These are phyloP conservation scores for Numenius phaeopus DNA, from an alignment of 2,797 vertebrate genomes.

Conservation along the genomic window DNA sequence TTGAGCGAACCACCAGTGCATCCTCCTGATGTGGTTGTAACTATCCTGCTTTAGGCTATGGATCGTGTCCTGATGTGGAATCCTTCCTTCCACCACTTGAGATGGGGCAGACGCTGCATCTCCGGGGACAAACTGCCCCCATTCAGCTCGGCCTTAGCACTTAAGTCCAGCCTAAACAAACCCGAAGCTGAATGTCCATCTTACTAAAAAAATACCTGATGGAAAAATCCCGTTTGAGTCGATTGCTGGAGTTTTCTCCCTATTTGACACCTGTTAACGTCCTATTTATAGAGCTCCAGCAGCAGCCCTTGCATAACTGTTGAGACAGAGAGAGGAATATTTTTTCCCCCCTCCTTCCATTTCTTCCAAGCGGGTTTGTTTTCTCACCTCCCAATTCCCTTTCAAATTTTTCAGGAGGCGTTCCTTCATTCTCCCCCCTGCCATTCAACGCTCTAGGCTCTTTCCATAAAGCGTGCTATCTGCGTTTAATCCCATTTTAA, in stretches of 20 bases:
- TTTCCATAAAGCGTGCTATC: not conserved
- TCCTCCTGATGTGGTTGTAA: not conserved
- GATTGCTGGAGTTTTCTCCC: not conserved
- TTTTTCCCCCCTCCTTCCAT: not conserved
- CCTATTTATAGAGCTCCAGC: not conserved
- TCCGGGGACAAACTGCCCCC: fast-evolving
- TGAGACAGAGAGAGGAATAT: not conserved
- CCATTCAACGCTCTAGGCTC: not conserved
- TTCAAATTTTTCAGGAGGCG: not conserved
- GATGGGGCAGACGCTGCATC: not conserved
- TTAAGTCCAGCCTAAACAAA: not conserved
- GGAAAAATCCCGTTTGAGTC: not conserved
- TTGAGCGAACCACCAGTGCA: fast-evolving
- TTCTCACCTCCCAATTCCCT: not conserved
- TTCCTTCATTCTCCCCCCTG: not conserved
- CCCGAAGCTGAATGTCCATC: too few relatives aligned
- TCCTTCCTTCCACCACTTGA: not conserved
- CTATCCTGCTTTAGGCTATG: fast-evolving
- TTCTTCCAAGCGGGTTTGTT: not conserved
- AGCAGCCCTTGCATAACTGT: not conserved
- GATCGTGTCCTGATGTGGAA: fast-evolving
- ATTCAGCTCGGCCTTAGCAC: not conserved
- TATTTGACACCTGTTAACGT: not conserved
- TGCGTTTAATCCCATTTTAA: not conserved
- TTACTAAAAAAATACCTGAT: not conserved